Evolutionary conservation across 2,797 vertebrate species (phyloP).

Genomic region (Falco naumanni): DNA sequence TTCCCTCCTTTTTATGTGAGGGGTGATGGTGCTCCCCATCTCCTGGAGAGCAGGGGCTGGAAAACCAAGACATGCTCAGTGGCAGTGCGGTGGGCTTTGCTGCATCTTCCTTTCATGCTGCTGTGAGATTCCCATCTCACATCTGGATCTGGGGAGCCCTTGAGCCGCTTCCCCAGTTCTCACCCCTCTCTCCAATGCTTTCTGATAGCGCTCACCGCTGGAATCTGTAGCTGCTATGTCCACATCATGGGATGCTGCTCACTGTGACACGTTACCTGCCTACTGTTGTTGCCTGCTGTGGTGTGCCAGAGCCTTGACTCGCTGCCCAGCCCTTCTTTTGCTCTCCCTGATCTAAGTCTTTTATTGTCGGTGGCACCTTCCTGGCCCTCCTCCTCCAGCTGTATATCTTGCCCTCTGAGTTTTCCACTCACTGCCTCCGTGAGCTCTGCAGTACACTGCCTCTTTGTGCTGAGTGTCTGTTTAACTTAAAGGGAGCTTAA

Average conservation of each 20-base stretch:
- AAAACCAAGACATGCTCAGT: accelerated
- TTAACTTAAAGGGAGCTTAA: slow-evolving; percentile 49
- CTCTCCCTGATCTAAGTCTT: background rate
- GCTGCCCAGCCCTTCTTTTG: background rate
- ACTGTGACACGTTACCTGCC: background rate
- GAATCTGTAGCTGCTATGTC: background rate
- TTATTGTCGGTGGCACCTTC: background rate
- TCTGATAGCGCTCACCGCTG: background rate
- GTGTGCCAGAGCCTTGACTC: background rate
- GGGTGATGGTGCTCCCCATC: background rate
- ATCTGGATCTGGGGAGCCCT: background rate
- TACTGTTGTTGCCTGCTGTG: background rate
- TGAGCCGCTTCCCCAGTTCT: background rate
- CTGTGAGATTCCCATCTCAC: background rate
- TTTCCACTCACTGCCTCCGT: background rate
- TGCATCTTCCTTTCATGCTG: accelerated
- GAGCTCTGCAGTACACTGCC: slow-evolving; percentile 27
- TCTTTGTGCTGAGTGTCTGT: slow-evolving; percentile 47
- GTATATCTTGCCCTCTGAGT: background rate
- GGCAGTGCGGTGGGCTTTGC: background rate
- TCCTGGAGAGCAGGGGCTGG: background rate
- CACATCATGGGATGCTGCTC: accelerated
- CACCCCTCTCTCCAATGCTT: background rate
- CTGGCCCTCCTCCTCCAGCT: background rate
- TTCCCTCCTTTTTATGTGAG: background rate